Conservation (phyloP, 2,113 vertebrate genomes). For the Ariopsis seemanni region DNA sequence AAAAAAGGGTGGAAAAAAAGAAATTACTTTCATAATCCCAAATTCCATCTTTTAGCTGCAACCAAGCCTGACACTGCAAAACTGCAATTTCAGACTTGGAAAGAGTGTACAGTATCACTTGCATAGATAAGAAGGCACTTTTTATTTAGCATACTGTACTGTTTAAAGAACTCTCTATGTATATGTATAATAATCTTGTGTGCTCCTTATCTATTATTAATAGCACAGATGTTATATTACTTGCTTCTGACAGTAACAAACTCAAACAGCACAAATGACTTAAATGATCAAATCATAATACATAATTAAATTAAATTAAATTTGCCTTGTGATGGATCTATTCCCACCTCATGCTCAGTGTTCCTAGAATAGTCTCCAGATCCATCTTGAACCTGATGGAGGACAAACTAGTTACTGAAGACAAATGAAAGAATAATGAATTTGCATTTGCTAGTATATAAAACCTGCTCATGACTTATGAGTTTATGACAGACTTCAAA, state of each 20-base stretch:
- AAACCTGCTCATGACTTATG: neutral
- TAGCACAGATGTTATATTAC: slow-evolving; percentile 9
- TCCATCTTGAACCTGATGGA: neutral
- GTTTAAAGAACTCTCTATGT: neutral
- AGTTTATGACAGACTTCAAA: slow-evolving; percentile 5
- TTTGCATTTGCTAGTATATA: neutral
- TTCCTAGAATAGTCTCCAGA: neutral
- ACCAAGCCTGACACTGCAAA: slow-evolving; percentile 19
- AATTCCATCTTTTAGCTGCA: slow-evolving; percentile 34
- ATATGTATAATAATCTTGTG: neutral
- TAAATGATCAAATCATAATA: slow-evolving; percentile 14
- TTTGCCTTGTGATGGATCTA: neutral
- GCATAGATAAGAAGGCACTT: neutral
- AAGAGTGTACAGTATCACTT: neutral
- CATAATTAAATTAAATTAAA: neutral
- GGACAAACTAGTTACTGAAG: neutral
- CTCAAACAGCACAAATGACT: slow-evolving; percentile 3
- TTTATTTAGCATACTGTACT: slow-evolving; percentile 12
- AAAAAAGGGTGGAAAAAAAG: slow-evolving; percentile 25
- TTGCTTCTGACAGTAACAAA: neutral
- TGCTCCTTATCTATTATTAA: neutral
- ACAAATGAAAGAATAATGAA: neutral
- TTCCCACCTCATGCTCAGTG: neutral
- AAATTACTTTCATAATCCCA: slow-evolving; percentile 16
- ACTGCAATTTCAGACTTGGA: neutral